Conservation (phyloP, 1,140 invertebrate genomes). For the Brachionus paranguensis region DNA sequence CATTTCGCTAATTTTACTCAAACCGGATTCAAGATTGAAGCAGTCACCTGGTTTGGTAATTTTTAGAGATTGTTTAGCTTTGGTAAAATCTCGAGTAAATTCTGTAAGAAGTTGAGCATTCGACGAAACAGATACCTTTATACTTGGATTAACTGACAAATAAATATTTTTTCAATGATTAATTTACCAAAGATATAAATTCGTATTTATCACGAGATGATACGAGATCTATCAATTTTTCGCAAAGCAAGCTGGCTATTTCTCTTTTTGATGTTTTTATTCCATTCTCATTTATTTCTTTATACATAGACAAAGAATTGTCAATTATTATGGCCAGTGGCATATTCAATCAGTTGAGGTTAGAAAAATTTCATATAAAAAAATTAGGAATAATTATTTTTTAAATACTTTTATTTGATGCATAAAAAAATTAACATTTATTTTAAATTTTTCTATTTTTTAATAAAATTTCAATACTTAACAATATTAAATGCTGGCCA, state of each 20-base stretch:
- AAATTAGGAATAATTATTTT: not conserved
- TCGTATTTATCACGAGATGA: not conserved
- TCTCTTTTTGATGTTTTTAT: not conserved
- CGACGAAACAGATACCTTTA: not conserved
- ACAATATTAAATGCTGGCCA: no score
- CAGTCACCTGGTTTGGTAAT: not conserved
- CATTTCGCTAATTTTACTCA: not conserved
- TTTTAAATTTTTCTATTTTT: no score
- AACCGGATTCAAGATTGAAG: not conserved
- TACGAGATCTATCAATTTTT: not conserved
- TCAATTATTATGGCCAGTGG: slow-evolving; percentile 17
- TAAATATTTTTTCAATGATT: not conserved
- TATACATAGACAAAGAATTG: slow-evolving; percentile 28
- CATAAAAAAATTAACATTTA: not conserved
- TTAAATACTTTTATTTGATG: not conserved
- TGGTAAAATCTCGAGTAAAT: not conserved
- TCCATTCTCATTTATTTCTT: not conserved
- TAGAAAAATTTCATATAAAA: not conserved
- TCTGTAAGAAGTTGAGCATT: not conserved
- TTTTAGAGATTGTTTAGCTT: not conserved
- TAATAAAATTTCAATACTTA: no score
- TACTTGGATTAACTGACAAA: not conserved
- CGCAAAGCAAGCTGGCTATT: not conserved
- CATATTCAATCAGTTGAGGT: not conserved
- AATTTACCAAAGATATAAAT: slow-evolving; percentile 1